Evolutionary conservation across 2,797 vertebrate genomes (phyloP), one percentile per base, ranked within the genome.

Genomic region (Takifugu ocellatus): DNA sequence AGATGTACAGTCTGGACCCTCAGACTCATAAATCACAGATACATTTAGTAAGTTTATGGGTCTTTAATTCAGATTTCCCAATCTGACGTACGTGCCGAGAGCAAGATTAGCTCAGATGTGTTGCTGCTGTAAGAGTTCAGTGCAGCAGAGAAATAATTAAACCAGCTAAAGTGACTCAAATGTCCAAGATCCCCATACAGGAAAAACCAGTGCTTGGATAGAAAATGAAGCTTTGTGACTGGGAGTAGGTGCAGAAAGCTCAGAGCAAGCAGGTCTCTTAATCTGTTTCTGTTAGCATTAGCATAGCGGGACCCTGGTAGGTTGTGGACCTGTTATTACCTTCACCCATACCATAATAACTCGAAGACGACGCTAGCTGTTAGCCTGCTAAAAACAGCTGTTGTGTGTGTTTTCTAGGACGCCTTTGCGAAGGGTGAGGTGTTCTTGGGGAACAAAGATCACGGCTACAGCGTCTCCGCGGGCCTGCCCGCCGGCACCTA

Each of bases 361-460:
- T 21, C 8, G 5, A 10, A 33, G 31, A 33, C 1, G 31, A 10
- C 0, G 31, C 31, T 33, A 33, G 42, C 42, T 43, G 42, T 43
- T 43, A 16, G 42, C 42, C 42, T 44, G 43, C 43, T 44, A 4
- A 6, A 8, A 43, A 16, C 42, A 6, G 14, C 25, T 33, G 4
- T 21, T 27, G 25, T 17, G 10, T 44, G 3, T 33, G 17, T 11
- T 25, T 21, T 68, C 47, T 44, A 97, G 95, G 95, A 96, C 1
- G 94, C 94, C 0, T 96, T 94, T 74, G 93, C 95, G 59, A 96
- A 95, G 79, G 95, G 95, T 0, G 94, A 97, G 56, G 93, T 93
- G 16, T 97, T 95, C 66, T 69, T 97, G 63, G 95, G 95, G 25
- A 92, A 91, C 84, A 66, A 54, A 21, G 92, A 93, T 51, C 88